Base-by-base conservation (phyloP, 1,140 invertebrate genomes). In the Formica exsecta region DNA sequence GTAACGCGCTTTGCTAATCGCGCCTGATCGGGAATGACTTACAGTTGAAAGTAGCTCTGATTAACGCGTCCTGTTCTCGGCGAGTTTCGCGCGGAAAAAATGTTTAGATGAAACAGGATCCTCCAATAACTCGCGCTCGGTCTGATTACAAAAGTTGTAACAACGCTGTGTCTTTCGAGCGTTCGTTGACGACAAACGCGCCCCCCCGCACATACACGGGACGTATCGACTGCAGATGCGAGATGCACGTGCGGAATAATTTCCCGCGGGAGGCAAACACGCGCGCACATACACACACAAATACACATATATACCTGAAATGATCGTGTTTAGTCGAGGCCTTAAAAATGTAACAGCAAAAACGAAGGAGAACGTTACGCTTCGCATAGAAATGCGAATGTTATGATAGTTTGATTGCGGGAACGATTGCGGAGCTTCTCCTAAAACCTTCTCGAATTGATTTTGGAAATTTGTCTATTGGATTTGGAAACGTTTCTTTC, bases 211-310 rank as follows among this genome's bases (percentile, higher is more conserved):
- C 84, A 11, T 41, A 16, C 36, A 29, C 32, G 7, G 25, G 29
- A 32, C n/a, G 80, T 59, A 66, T 66, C 66, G 85, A 29, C 75
- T 83, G 86, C 85, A 66, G 77, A 86, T 86, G 76, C 83, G 41
- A 74, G 65, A 85, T 75, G 84, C 84, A 86, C 89, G 73, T 87
- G 68, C 61, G 64, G 90, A 89, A 89, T 94, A 92, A 94, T 94
- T 94, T 94, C 93, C 93, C 93, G 85, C 44, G 93, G 91, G 93
- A 87, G 16, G 16, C 48, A 6, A 89, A 73, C 44, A 79, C 61
- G 66, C 79, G 61, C 74, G 48, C 85, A 44, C 83, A 71, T 16
- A 41, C 36, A 22, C 44, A 51, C 16, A 32, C 6, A 29, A 1
- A 29, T 22, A 7, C 11, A 29, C 41, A 19, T 16, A 29, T 38